phyloP scores from a whole-genome alignment of 2,888 invertebrate species.

The Barypeithes pellucidus region DNA sequence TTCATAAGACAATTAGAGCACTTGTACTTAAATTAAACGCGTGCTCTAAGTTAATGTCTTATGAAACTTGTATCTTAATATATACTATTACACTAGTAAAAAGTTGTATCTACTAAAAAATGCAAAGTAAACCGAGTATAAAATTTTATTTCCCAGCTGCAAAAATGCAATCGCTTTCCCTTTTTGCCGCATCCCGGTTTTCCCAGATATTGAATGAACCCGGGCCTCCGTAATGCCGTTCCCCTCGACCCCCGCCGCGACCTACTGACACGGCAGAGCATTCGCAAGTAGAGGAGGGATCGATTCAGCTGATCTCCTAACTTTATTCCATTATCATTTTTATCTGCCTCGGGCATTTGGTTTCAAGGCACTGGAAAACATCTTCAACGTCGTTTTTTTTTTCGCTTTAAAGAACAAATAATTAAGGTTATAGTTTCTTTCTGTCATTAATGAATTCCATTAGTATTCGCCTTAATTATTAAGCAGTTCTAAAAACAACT shows the following conservation, averaged over 20 bases:
- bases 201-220: constrained; percentile 2
- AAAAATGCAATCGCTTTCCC: not conserved
- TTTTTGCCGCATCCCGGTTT: not conserved
- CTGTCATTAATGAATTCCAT: no score
- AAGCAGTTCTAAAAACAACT: no score
- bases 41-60: no score
- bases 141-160: not conserved
- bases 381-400: not conserved
- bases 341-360: not conserved
- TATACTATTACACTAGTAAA: no score
- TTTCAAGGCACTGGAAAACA: not conserved
- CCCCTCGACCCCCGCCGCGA: not conserved
- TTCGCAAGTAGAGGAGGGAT: not conserved
- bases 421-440: no score
- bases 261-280: constrained; percentile 2
- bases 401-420: not conserved
- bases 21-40: no score
- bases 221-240: not conserved
- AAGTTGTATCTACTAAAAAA: no score
- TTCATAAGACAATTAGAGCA: no score
- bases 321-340: not conserved
- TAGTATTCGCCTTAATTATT: no score
- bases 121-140: not conserved
- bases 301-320: not conserved
- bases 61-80: no score